Conservation (phyloP, 2,888 invertebrate genomes). For the Meliscaeva auricollis region DNA sequence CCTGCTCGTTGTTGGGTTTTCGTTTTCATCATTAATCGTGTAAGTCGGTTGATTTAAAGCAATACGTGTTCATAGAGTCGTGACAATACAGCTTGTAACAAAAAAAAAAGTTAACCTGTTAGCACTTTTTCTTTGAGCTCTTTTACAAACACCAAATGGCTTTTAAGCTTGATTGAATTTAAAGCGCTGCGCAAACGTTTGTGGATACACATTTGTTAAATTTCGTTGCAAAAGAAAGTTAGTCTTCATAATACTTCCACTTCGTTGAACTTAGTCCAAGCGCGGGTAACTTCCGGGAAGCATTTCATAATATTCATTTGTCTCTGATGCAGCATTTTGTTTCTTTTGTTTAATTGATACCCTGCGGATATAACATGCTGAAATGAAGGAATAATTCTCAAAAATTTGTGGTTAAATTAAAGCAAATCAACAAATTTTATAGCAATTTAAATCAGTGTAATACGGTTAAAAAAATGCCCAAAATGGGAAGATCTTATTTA, state of each 20-base stretch:
- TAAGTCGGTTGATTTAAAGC: slow-evolving; percentile 18
- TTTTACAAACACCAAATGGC: slow-evolving; percentile 25
- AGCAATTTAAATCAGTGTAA: neutral
- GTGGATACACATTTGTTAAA: neutral
- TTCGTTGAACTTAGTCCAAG: too few species aligned
- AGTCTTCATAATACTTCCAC: slow-evolving; percentile 5
- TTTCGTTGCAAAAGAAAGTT: neutral
- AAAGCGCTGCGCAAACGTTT: slow-evolving; percentile 35
- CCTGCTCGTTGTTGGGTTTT: neutral
- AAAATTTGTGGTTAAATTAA: slow-evolving; percentile 1
- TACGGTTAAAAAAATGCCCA: too few species aligned
- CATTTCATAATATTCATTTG: slow-evolving; percentile 3
- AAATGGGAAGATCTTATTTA: slow-evolving; percentile 22
- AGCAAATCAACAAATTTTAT: neutral
- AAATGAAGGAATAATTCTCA: slow-evolving; percentile 28
- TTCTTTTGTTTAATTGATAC: neutral
- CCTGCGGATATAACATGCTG: slow-evolving; percentile 1
- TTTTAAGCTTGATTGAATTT: slow-evolving; percentile 30
- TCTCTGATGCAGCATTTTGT: slow-evolving; percentile 11
- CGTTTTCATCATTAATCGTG: slow-evolving; percentile 37
- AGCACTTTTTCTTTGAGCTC: slow-evolving; percentile 22
- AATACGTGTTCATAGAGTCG: slow-evolving; percentile 31
- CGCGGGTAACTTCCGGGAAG: neutral
- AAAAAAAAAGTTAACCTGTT: slow-evolving; percentile 18
- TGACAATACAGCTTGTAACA: slow-evolving; percentile 33